Evolutionary conservation across 2,113 vertebrate species (phyloP), one percentile per base, ranked within the genome.

Genomic region (Scomber japonicus): DNA sequence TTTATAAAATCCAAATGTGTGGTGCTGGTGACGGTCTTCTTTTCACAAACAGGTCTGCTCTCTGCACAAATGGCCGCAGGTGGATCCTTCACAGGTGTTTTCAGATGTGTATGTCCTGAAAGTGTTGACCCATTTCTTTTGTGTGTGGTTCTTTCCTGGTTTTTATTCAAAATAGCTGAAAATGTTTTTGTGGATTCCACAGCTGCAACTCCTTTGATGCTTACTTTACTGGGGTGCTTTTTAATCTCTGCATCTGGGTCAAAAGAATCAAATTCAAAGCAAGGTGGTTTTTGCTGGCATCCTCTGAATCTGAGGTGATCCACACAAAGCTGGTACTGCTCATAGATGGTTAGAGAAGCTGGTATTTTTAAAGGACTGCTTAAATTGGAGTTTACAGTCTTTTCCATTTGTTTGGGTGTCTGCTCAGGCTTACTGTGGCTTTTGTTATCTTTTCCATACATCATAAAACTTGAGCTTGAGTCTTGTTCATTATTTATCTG

Each of bases 291-390:
- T 13, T 16, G 2, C 24, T 45, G 54, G 10, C 49, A 76, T 24
- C 51, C 61, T 44, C 44, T 51, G 19, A 3, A 8, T 71, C 66
- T 78, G 27, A 75, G n/a, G 5, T 44, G 62, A 73, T 75, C 59
- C 40, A 93, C 79, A 80, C 75, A 95, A 35, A 86, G 86, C 45
- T 92, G 88, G 79, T 94, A 94, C 62, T 81, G 91, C 59, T 94
- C 87, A 75, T 89, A 89, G 11, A 92, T 78, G 70, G 84, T 89
- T 4, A 87, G 6, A 4, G 71, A 40, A 45, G 57, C 19, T 6
- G 57, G 63, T 24, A 50, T 61, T 66, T 82, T 67, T 4, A 78
- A 40, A 31, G 45, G 17, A 61, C 14, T 24, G 46, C 10, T 31
- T 8, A 17, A 48, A 17, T 3, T 8, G 11, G n/a, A 14, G 11